Percentiles rank a stretch among this genome's conserved stretches.
These are phyloP conservation scores for Dynastes grantii DNA, from an alignment of 2,888 invertebrate genomes.

Conservation along the genomic window DNA sequence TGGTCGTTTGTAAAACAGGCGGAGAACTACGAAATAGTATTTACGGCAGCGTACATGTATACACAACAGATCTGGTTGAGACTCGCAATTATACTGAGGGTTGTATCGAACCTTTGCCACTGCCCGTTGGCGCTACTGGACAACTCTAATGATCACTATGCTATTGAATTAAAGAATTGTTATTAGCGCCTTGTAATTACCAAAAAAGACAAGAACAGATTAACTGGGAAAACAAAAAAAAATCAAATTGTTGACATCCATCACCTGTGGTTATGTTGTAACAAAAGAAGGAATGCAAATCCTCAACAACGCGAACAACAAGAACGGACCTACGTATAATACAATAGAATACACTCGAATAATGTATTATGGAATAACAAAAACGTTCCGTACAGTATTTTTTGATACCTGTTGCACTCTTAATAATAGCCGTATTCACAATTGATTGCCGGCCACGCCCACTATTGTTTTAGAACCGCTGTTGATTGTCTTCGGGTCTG, in stretches of 20 bases:
- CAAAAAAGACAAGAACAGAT: not conserved
- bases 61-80: too few relatives aligned
- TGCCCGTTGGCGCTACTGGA: too few relatives aligned
- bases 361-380: slow-evolving; percentile 50
- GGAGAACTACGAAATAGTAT: too few relatives aligned
- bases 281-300: slow-evolving; percentile 43
- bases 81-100: too few relatives aligned
- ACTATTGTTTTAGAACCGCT: slow-evolving; percentile 70
- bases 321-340: slow-evolving; percentile 38
- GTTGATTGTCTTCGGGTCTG: slow-evolving; percentile 69
- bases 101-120: too few relatives aligned
- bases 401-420: slow-evolving; percentile 57
- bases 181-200: not conserved
- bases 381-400: slow-evolving; percentile 48
- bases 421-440: slow-evolving; percentile 69
- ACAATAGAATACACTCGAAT: slow-evolving; percentile 48
- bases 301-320: slow-evolving; percentile 26
- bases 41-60: too few relatives aligned
- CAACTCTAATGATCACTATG: too few relatives aligned
- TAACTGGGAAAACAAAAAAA: slow-evolving; percentile 12
- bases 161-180: not conserved
- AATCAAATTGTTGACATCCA: slow-evolving; percentile 21
- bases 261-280: slow-evolving; percentile 14
- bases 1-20: too few relatives aligned
- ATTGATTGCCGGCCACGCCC: slow-evolving; percentile 69